Evolutionary conservation across 2,113 vertebrate species (phyloP), one percentile per base, ranked within the genome.

Genomic region (Holacanthus passer): DNA sequence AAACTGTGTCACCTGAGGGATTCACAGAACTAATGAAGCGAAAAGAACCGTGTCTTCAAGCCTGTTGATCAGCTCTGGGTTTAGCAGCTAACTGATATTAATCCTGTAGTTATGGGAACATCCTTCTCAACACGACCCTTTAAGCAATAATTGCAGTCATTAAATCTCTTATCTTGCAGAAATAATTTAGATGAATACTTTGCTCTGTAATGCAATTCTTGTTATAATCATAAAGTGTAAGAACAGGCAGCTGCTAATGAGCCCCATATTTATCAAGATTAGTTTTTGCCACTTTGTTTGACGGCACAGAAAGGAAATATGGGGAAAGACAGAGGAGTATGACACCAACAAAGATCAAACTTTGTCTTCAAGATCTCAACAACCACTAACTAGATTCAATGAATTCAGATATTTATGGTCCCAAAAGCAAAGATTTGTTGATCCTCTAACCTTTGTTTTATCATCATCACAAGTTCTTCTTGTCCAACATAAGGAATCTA

Each of bases 1-100:
- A 62, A 35, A 63, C 24, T 59, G 14, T 32, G n/a, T 45, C 20
- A 71, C 24, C 70, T 65, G n/a, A 63, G 27, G 43, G 41, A 56
- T 65, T 60, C 52, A 45, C 7, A 47, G n/a, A 67, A 56, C 16
- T 63, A 17, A 41, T 29, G 24, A 39, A 29, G 32, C 60, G 29
- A 45, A 45, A 41, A 50, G 10, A 70, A 7, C n/a, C 12, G 32
- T 29, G 53, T n/a, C 31, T 64, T 29, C 27, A 10, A 12, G 5
- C 32, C 53, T 72, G 47, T 55, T 62, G 55, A 48, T 29, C 9
- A 48, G 7, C 27, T 27, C 35, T 12, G n/a, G 2, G 3, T 79
- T 70, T 50, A 1, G 39, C 39, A 29, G n/a, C 11, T 59, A 17
- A 16, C 17, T 31, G 20, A 16, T 20, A 10, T 2, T 11, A 11